Percentiles rank a stretch among this genome's conserved stretches.
Conservation (phyloP, 2,888 invertebrate genomes). For the Nezara viridula region DNA sequence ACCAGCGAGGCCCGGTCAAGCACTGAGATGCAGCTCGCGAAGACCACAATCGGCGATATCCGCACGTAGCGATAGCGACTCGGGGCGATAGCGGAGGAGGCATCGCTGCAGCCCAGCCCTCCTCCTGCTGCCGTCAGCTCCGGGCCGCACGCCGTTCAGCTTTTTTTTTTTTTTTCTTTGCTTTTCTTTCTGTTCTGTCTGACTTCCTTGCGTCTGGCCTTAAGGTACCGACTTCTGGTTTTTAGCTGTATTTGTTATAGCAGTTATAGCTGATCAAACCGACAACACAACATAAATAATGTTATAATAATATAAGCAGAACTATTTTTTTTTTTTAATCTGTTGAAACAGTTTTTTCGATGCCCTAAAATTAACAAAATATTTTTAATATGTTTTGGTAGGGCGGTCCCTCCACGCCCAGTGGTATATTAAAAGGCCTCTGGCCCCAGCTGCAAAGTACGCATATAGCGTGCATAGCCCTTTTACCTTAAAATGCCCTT, state of each 20-base stretch:
- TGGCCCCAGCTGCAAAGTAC: too few relatives aligned
- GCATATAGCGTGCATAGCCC: too few relatives aligned
- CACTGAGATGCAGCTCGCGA: not conserved
- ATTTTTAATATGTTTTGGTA: too few relatives aligned
- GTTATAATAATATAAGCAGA: not conserved
- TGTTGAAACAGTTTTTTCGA: too few relatives aligned
- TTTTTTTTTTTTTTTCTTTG: not conserved
- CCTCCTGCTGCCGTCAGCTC: not conserved
- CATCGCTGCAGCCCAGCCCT: not conserved
- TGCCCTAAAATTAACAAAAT: too few relatives aligned
- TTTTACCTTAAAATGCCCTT: too few relatives aligned
- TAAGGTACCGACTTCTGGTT: not conserved
- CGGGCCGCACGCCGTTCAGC: not conserved
- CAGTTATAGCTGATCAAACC: not conserved
- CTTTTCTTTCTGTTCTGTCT: conserved; percentile 5
- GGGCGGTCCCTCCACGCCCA: too few relatives aligned
- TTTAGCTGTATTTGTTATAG: not conserved
- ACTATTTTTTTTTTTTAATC: too few relatives aligned
- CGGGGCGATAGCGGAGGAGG: not conserved
- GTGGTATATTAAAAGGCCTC: too few relatives aligned
- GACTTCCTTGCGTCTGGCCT: conserved; percentile 10
- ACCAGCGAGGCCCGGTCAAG: not conserved
- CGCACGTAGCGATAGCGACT: not conserved
- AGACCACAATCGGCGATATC: not conserved
- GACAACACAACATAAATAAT: not conserved